Percentiles rank a stretch among this genome's conserved stretches.
Evolutionary conservation across 2,888 invertebrate species (phyloP).

Genomic region (Hirtodrosophila duncani): DNA sequence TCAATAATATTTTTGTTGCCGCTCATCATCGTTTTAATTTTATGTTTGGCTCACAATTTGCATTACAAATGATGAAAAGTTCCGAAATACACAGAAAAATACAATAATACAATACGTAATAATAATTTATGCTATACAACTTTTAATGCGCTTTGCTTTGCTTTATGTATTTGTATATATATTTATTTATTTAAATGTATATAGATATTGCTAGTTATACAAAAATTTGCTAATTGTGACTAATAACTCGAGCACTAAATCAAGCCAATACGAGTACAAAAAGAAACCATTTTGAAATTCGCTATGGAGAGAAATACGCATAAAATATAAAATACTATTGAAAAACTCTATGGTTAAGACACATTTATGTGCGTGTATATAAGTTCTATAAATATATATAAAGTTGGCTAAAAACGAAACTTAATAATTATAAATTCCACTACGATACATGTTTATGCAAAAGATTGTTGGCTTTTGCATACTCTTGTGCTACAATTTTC

Average conservation of each 20-base stretch:
- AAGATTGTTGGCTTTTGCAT: slow-evolving; percentile 53
- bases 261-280: slow-evolving; percentile 38
- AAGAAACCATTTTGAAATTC: slow-evolving; percentile 46
- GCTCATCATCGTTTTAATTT: slow-evolving; percentile 22
- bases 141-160: slow-evolving; percentile 37
- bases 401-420: slow-evolving; percentile 42
- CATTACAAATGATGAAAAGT: slow-evolving; percentile 45
- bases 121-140: slow-evolving; percentile 66
- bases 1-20: slow-evolving; percentile 36
- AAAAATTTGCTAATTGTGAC: slow-evolving; percentile 74
- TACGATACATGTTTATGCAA: slow-evolving; percentile 59
- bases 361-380: neutral
- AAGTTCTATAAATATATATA: slow-evolving; percentile 29
- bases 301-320: slow-evolving; percentile 25
- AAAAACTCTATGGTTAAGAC: slow-evolving; percentile 37
- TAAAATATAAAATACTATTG: slow-evolving; percentile 22
- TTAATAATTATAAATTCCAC: slow-evolving; percentile 61
- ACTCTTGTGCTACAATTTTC: slow-evolving; percentile 57
- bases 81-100: slow-evolving; percentile 27
- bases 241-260: slow-evolving; percentile 49
- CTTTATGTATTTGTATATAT: slow-evolving; percentile 16
- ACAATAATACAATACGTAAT: slow-evolving; percentile 31
- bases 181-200: slow-evolving; percentile 23
- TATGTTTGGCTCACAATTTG: slow-evolving; percentile 42
- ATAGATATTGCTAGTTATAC: slow-evolving; percentile 25